Conservation (phyloP, 92 coral and sea anemone species). For the Phenganax marumi region DNA sequence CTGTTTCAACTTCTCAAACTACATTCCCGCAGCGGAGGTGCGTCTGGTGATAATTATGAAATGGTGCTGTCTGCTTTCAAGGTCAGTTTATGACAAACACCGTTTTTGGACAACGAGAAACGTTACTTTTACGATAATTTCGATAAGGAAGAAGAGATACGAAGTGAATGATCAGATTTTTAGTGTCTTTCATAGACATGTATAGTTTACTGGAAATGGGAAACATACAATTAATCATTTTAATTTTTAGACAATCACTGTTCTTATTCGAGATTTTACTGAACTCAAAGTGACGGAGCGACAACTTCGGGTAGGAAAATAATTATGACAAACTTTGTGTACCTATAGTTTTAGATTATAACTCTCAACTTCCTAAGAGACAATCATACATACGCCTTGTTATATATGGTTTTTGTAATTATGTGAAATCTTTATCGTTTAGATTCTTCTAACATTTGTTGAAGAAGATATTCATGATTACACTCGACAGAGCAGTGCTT, state of each 20-base stretch:
- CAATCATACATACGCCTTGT: neutral
- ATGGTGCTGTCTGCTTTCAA: constrained; percentile 90
- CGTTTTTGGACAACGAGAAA: no score
- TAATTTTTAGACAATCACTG: constrained; percentile 85
- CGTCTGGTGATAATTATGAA: constrained; percentile 91
- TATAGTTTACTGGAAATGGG: neutral
- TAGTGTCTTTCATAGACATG: no score
- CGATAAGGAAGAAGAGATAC: no score
- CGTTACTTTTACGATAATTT: no score
- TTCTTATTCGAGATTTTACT: constrained; percentile 84
- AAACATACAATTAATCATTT: neutral
- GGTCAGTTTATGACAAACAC: constrained; percentile 42
- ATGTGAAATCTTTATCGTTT: neutral
- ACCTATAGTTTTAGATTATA: constrained; percentile 1
- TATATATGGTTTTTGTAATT: neutral
- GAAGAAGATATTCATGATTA: constrained; percentile 96
- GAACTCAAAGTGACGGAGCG: constrained; percentile 82
- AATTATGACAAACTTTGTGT: neutral
- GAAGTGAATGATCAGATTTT: no score
- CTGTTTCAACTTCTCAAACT: constrained; percentile 80
- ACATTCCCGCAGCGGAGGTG: constrained; percentile 85
- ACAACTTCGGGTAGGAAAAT: constrained; percentile 69
- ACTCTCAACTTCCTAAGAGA: neutral
- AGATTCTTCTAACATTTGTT: constrained; percentile 83
- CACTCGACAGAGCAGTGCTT: constrained; percentile 86